Base-by-base conservation (phyloP, 2,113 vertebrate genomes). In the Myrmecophaga tridactyla region DNA sequence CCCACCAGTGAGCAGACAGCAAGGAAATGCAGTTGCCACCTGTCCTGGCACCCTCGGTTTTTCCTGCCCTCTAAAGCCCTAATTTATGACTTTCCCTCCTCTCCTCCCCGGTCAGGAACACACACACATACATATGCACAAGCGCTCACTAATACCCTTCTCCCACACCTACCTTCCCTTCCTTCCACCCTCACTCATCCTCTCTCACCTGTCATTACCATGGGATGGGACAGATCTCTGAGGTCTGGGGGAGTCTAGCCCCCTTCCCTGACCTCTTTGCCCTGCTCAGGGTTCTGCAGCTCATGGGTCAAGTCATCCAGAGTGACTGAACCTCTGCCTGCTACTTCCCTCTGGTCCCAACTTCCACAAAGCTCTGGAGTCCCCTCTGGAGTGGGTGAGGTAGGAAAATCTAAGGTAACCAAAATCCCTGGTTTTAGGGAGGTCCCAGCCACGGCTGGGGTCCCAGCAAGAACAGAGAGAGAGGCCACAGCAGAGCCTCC, bases 11-110 rank as follows among this genome's bases (percentile, higher is more conserved):
- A 77, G 67, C 5, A 67, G 31, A 36, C 78, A 60, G 34, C 6
- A 1, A 43, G 62, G 56, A 73, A 27, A 56, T 43, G 39, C 81
- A 86, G 90, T 73, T 60, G 12, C 36, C 17, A 29, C 27, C 70
- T 83, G 13, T 70, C 56, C n/a, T 34, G 48, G 73, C 56, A 53
- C 63, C 92, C 60, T 48, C n/a, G 1, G 87, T 88, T 90, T 72
- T 92, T 82, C 82, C 93, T 88, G 85, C 77, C 51, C 70, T 94
- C 86, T 73, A 60, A 90, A 95, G 82, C 73, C 91, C 82, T 92
- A 86, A 93, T 80, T 96, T 62, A 93, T 0, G 13, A 88, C 94
- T 90, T 89, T 78, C 80, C 87, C 65, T 92, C 46, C 56, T 62
- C 17, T 90, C 53, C 84, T 93, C 48, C 3, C 18, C 60, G 78